Percentiles rank a stretch among this genome's conserved stretches.
Evolutionary conservation across 2,888 invertebrate genomes (phyloP).

Genomic region (Eristalis pertinax): DNA sequence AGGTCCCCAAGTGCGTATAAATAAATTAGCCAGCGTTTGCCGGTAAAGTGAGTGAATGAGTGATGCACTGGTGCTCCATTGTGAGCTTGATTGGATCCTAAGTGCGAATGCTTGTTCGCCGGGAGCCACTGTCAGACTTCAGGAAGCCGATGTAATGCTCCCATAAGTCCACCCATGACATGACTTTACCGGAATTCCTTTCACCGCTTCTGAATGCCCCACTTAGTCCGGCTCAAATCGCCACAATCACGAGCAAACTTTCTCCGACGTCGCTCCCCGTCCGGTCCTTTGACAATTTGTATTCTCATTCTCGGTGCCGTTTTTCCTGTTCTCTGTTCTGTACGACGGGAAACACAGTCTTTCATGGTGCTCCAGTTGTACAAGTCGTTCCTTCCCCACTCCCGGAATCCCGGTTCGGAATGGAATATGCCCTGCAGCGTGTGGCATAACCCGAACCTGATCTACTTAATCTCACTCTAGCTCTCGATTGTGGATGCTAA

Average conservation of each 20-base stretch:
- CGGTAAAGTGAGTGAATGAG: conserved; percentile 1
- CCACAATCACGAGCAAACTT: not conserved
- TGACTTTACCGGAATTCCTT: not conserved
- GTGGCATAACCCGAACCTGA: conserved; percentile 49
- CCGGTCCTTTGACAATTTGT: not conserved
- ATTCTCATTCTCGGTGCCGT: not conserved
- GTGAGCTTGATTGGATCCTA: not conserved
- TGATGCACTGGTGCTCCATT: not conserved
- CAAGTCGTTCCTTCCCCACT: not conserved
- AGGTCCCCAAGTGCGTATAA: conserved; percentile 50
- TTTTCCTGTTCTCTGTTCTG: not conserved
- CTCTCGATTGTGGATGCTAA: conserved; percentile 17
- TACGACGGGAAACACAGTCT: conserved; percentile 2
- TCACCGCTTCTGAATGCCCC: not conserved
- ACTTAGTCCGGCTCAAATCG: not conserved
- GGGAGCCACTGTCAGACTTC: not conserved
- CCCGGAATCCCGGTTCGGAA: not conserved
- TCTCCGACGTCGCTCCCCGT: not conserved
- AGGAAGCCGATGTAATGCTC: not conserved
- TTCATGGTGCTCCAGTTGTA: not conserved
- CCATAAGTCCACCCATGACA: not conserved
- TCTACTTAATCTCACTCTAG: conserved; percentile 33
- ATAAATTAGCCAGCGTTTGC: conserved; percentile 27
- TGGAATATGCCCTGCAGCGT: not conserved
- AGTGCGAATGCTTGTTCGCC: too few relatives aligned